Evolutionary conservation across 2,888 invertebrate genomes (phyloP).

Genomic region (Pachydiplax longipennis): DNA sequence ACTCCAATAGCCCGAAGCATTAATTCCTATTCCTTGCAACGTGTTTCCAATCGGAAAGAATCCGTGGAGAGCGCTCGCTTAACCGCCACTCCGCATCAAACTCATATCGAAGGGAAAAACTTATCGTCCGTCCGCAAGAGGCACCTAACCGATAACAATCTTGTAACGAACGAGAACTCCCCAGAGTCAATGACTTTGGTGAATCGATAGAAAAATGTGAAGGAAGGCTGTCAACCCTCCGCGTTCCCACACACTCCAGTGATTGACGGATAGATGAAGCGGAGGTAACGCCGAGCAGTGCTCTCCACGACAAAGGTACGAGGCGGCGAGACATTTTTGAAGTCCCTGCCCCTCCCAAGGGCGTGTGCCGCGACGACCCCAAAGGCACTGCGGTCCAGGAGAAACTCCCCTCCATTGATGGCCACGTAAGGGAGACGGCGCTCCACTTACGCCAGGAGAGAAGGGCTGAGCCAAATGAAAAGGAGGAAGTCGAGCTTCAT

Average conservation of each 20-base stretch:
- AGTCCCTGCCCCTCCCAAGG: not conserved
- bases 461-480: not conserved
- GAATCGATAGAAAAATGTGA: not conserved
- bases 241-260: not conserved
- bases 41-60: too few relatives aligned
- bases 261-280: not conserved
- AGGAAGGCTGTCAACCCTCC: not conserved
- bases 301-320: not conserved
- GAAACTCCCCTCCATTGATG: not conserved
- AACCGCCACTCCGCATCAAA: too few relatives aligned
- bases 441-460: not conserved
- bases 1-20: too few relatives aligned
- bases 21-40: too few relatives aligned
- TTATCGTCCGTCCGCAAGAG: too few relatives aligned
- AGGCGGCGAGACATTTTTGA: not conserved
- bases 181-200: not conserved
- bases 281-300: not conserved
- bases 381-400: not conserved
- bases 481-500: not conserved
- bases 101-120: too few relatives aligned
- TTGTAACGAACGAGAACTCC: too few relatives aligned
- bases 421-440: not conserved
- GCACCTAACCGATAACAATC: too few relatives aligned
- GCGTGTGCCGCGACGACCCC: not conserved
- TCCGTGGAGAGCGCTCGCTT: too few relatives aligned